Evolutionary conservation across 2,888 invertebrate genomes (phyloP), one percentile per base, ranked within the genome.

Genomic region (Apomyelois bistriatella): DNA sequence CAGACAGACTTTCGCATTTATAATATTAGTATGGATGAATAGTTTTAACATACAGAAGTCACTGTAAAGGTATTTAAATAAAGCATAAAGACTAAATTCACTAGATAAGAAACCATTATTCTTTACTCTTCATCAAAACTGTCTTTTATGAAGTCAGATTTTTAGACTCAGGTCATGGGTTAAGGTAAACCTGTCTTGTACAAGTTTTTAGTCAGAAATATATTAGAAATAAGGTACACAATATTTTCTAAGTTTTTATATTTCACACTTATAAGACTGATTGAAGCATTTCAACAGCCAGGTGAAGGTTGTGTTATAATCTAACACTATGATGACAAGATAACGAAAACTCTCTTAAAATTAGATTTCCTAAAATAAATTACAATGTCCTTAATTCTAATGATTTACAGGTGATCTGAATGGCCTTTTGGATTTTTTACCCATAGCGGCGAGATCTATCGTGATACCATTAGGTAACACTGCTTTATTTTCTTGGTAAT

Each of bases 401-500:
- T 85, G 85, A 79, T 88, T 91, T 68, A 82, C 79, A 60, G 91
- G 83, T 65, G 87, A 82, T 72, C 90, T 88, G 64, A 91, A 92
- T 60, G 94, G 95, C 80, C 94, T 92, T 68, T 93, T 93, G 43
- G 93, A 92, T 72, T 94, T 94, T 73, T 94, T 95, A 60, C 94
- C 94, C 92, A 94, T 93, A 54, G 90, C 90, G 61, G 92, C 89
- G 78, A 95, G 91, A 84, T 94, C 94, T 65, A 95, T 93, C 58
- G 93, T 93, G 60, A 94, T 92, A 49, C 95, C 95, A 74, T 94
- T 94, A 37, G 95, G 94, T 56, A 94, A 82, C 17, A 94, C 93
- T 48, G 94, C 93, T 72, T 93, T 94, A 72, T 94, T 94, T 76
- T 93, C 94, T 74, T 94, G 93, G 69, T 95, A 95, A 78, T 95